Base-by-base conservation (phyloP, 23 tunicate species). In the Trididemnum nubilum region DNA sequence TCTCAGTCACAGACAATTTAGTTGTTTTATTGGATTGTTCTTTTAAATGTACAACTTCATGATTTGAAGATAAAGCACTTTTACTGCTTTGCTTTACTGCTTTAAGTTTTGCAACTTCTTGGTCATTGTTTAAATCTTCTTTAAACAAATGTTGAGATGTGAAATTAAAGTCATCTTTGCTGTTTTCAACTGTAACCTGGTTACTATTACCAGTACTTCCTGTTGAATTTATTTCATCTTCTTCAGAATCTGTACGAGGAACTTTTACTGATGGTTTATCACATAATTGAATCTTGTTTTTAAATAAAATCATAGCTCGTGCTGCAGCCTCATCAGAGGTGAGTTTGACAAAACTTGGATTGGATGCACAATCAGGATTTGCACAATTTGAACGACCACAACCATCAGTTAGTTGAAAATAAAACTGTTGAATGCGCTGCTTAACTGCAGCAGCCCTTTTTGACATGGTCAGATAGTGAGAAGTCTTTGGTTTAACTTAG, bases 351-450 rank as follows among this genome's bases (percentile, higher is more conserved):
- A 50, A 34, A 21, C 58, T 36, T 49, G 90, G 84, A 74, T 85
- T 85, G 5, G 97, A 91, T 60, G 97, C 97, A 81, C 97, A 91
- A 61, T 91, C 77, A 1, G 85, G 82, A 77, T 91, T 91, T 5
- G 80, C 25, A 60, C 97, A 91, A 85, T 76, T 35, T 7, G 73
- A 34, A 2, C 81, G 85, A 19, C 85, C 81, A 70, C 97, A 91
- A 3, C 97, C 97, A 36, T 85, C 80, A 37, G 90, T 91, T 2
- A 91, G 63, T 34, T 80, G 83, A 2, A 40, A 67, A 67, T 80
- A 91, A 66, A 78, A 91, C 35, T 81, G 90, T 57, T 91, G 91
- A 19, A 91, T 91, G 28, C 65, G 71, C 39, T 37, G 79, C 39
- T 85, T 85, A 18, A 70, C 52, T 22, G 72, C 90, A 34, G 84